Conservation (phyloP, 1,140 invertebrate genomes). For the Archegozetes longisetosus region DNA sequence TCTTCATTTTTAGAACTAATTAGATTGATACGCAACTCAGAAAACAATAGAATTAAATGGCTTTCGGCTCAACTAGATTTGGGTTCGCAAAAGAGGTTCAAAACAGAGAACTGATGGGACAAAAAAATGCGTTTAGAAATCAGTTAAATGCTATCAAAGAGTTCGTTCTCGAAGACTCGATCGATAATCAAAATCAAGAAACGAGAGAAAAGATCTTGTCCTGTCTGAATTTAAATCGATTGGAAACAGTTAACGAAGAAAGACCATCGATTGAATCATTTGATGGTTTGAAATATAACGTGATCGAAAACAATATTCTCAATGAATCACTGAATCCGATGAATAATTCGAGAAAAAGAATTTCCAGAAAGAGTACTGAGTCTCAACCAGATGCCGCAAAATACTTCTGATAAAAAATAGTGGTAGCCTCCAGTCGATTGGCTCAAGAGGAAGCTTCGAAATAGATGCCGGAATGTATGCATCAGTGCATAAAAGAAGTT, state of each 20-base stretch:
- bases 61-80: not conserved
- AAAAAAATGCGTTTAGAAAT: not conserved
- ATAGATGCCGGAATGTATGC: too few species aligned
- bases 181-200: too few species aligned
- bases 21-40: not conserved
- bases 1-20: not conserved
- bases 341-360: constrained; percentile 38
- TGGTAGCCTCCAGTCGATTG: constrained; percentile 24
- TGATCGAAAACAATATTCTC: constrained; percentile 60
- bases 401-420: constrained; percentile 18
- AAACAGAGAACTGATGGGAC: not conserved
- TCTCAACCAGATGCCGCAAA: constrained; percentile 32
- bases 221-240: not conserved
- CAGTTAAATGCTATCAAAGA: not conserved
- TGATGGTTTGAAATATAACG: constrained; percentile 36
- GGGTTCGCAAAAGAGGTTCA: not conserved
- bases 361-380: too few species aligned
- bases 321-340: constrained; percentile 3
- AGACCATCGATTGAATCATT: not conserved
- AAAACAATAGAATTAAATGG: not conserved
- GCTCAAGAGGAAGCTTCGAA: constrained; percentile 33
- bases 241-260: not conserved
- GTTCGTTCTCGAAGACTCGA: too few species aligned
- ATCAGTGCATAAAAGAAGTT: too few species aligned
- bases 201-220: not conserved